These are phyloP conservation scores for Podarcis raffonei DNA, from an alignment of 2,113 vertebrate genomes.

Conservation along the genomic window DNA sequence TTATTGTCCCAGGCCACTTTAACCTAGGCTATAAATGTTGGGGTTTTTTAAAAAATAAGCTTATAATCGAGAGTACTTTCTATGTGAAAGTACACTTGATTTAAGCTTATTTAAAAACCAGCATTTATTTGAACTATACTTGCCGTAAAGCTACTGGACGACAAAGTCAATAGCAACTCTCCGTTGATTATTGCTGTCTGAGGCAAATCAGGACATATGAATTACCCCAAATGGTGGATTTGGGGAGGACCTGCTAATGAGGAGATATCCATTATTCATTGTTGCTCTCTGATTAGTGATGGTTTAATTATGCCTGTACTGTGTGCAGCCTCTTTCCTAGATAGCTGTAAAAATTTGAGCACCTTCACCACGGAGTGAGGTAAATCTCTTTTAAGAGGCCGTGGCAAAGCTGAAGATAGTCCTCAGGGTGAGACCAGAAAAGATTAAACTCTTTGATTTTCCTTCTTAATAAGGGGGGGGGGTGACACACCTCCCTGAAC, in stretches of 20 bases:
- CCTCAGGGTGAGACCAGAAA: constrained; percentile 8
- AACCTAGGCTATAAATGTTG: neutral
- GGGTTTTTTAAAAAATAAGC: too few species aligned
- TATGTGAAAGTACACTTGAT: neutral
- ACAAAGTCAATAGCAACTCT: neutral
- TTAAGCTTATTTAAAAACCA: neutral
- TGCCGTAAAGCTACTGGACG: neutral
- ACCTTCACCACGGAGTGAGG: neutral
- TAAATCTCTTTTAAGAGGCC: neutral
- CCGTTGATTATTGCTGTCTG: constrained; percentile 2
- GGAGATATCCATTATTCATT: constrained; percentile 14
- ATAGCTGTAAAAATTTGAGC: neutral
- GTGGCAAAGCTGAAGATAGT: neutral
- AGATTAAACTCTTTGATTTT: constrained; percentile 11
- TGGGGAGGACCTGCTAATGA: neutral
- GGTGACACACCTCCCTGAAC: neutral
- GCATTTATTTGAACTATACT: neutral
- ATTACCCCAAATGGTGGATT: neutral
- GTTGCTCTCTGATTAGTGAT: constrained; percentile 15
- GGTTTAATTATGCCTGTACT: neutral
- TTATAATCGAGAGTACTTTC: too few species aligned
- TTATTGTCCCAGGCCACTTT: neutral
- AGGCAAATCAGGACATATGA: neutral
- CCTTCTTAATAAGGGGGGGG: constrained; percentile 5
- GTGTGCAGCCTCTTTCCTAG: neutral